Percentiles rank a stretch among this genome's conserved stretches.
phyloP scores from a whole-genome alignment of 2,113 vertebrate genomes.

The Percina caprodes region DNA sequence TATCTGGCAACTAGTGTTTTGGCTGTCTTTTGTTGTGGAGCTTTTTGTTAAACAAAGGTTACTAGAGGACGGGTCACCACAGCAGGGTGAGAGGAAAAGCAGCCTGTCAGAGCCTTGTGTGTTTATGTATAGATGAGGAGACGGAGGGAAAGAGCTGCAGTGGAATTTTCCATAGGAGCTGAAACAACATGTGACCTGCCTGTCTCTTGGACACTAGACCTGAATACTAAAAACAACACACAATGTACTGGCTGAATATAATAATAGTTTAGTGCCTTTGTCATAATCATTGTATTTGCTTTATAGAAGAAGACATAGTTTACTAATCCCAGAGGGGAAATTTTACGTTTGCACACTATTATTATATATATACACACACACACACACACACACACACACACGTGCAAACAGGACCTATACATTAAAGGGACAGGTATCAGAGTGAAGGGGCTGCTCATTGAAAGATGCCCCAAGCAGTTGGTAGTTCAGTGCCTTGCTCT shows the following conservation, averaged over 20 bases:
- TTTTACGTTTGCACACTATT: too few relatives aligned
- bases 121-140: constrained; percentile 58
- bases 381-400: too few relatives aligned
- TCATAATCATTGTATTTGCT: not conserved
- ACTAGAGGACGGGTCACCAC: constrained; percentile 6
- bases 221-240: not conserved
- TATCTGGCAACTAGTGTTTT: not conserved
- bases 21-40: not conserved
- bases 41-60: not conserved
- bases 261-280: not conserved
- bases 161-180: constrained; percentile 75
- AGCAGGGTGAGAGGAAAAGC: constrained; percentile 25
- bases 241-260: not conserved
- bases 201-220: not conserved
- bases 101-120: constrained; percentile 4
- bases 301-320: too few relatives aligned
- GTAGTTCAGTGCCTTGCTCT: too few relatives aligned
- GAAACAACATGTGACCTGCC: constrained; percentile 36
- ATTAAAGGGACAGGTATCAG: too few relatives aligned
- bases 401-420: too few relatives aligned
- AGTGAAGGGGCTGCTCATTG: too few relatives aligned
- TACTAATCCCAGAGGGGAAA: too few relatives aligned
- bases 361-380: too few relatives aligned
- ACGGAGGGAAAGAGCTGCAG: constrained; percentile 22
- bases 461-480: too few relatives aligned